These are phyloP conservation scores for Pyrgus malvae DNA, from an alignment of 2,888 invertebrate genomes.

Conservation along the genomic window DNA sequence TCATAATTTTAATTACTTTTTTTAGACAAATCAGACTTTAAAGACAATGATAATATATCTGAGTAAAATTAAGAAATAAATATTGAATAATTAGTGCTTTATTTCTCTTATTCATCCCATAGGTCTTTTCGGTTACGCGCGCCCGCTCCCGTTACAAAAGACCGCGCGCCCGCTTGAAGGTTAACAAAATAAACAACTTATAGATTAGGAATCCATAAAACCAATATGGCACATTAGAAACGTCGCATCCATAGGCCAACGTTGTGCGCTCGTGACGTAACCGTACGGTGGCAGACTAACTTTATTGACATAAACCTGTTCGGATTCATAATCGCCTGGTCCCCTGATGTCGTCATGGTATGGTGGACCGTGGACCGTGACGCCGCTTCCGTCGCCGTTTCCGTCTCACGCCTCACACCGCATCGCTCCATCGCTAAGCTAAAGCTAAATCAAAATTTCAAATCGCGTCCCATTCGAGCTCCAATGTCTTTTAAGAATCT, in stretches of 20 bases:
- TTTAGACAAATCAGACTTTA: no score
- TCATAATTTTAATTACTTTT: no score
- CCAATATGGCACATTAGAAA: neutral
- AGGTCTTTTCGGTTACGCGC: no score
- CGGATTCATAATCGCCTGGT: slow-evolving; percentile 29
- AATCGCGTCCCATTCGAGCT: slow-evolving; percentile 3
- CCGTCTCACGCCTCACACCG: slow-evolving; percentile 66
- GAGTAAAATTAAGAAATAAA: no score
- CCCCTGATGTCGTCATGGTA: slow-evolving; percentile 61
- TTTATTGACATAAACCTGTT: slow-evolving; percentile 31
- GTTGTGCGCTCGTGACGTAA: slow-evolving; percentile 4
- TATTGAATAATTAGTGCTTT: no score
- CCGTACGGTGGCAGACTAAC: neutral
- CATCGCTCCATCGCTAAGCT: slow-evolving; percentile 60
- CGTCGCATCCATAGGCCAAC: neutral
- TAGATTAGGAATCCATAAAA: neutral
- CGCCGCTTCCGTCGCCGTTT: slow-evolving; percentile 73
- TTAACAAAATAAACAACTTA: no score
- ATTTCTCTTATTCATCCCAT: no score
- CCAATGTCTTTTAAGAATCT: neutral
- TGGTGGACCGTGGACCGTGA: slow-evolving; percentile 67
- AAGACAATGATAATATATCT: no score
- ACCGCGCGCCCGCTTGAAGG: no score
- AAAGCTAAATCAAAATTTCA: slow-evolving; percentile 48
- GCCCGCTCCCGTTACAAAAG: no score